These are phyloP conservation scores for Podocnemis expansa DNA, from an alignment of 2,113 vertebrate genomes.

Conservation along the genomic window DNA sequence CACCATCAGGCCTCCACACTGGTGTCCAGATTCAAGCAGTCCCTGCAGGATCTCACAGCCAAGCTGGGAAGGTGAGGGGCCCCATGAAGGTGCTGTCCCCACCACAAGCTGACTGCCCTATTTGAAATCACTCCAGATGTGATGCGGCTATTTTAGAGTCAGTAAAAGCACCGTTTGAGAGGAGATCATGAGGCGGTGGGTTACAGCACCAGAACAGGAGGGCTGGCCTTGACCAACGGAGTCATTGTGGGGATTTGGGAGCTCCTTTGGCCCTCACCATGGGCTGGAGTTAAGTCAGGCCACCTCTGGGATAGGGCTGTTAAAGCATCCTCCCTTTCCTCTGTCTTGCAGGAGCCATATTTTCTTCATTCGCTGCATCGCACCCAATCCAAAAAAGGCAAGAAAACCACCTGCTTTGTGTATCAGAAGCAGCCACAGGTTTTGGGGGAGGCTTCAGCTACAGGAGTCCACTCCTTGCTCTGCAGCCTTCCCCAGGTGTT, in stretches of 20 bases:
- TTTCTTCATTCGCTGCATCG: constrained; percentile 88
- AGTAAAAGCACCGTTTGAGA: too few species aligned
- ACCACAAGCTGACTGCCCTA: background rate
- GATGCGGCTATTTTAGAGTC: background rate
- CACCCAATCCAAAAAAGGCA: constrained; percentile 89
- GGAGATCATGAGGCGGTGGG: background rate
- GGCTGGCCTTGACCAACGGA: background rate
- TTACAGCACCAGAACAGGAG: background rate
- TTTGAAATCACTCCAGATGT: too few species aligned
- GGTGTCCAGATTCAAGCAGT: constrained; percentile 85
- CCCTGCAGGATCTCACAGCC: constrained; percentile 84
- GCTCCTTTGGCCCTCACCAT: background rate
- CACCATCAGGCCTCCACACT: constrained; percentile 78
- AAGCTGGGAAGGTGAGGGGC: constrained; percentile 84
- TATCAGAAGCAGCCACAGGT: background rate
- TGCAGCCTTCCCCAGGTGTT: background rate
- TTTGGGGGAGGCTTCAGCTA: background rate
- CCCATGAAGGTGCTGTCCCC: background rate
- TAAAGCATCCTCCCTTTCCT: background rate
- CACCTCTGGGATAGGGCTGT: background rate
- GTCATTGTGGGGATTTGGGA: background rate
- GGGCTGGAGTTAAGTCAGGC: background rate
- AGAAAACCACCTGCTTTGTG: background rate
- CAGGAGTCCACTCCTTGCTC: background rate
- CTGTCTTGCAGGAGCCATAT: constrained; percentile 80